A percentile compares a stretch with the other conserved stretches of the same genome.
Conservation (phyloP, 2,797 vertebrate species). For the Spea hammondii region DNA sequence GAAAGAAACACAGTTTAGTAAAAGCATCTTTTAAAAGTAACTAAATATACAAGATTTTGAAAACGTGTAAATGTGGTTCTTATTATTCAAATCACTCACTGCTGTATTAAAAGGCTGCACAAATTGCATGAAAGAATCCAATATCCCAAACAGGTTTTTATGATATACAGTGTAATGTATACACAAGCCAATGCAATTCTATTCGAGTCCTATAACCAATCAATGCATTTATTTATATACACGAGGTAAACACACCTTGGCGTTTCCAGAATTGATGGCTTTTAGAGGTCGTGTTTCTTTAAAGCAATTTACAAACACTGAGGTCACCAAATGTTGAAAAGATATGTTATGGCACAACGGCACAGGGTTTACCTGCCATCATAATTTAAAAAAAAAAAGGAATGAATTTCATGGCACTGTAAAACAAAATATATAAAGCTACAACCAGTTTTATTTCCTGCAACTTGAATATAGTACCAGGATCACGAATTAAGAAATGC, state of each 20-base stretch:
- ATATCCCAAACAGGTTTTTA: not conserved
- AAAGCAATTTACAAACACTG: slow-evolving; percentile 8
- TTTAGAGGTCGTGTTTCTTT: slow-evolving; percentile 5
- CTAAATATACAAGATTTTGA: slow-evolving; percentile 13
- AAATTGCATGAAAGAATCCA: not conserved
- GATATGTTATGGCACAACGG: not conserved
- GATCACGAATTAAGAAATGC: not conserved
- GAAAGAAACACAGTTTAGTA: slow-evolving; percentile 8
- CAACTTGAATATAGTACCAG: not conserved
- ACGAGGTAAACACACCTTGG: slow-evolving; percentile 31
- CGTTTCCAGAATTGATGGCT: slow-evolving; percentile 24
- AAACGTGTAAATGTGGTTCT: slow-evolving; percentile 3
- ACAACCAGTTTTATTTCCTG: slow-evolving; percentile 12
- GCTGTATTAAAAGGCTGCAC: not conserved
- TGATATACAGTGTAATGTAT: slow-evolving; percentile 1
- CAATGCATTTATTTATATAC: slow-evolving; percentile 34
- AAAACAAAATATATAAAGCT: not conserved
- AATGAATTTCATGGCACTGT: slow-evolving; percentile 12
- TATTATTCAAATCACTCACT: not conserved
- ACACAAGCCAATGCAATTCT: not conserved
- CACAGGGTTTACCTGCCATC: too few relatives aligned
- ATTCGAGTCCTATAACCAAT: slow-evolving; percentile 6
- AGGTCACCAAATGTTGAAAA: not conserved
- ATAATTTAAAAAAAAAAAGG: not conserved
- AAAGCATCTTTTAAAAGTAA: slow-evolving; percentile 4